Evolutionary conservation across 2,113 vertebrate species (phyloP), one percentile per base, ranked within the genome.

Genomic region (Erinaceus europaeus): DNA sequence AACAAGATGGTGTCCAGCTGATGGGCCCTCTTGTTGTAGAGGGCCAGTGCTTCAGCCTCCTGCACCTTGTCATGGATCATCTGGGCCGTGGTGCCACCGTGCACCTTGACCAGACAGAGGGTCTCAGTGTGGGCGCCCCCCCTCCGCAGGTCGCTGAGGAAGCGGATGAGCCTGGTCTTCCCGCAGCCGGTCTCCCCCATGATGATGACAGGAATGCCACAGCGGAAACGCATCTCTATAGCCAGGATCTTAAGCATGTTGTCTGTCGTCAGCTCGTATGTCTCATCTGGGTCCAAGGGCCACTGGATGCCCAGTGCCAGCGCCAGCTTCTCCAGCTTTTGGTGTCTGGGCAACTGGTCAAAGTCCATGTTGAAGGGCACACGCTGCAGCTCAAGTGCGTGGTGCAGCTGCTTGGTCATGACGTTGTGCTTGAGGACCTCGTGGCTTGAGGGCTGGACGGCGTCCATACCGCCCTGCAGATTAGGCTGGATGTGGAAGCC

Each of bases 121-220:
- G 99, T 99, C 52, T 99, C 97, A 0, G 97, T 96, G 9, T 95
- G 23, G 0, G 91, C 36, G 9, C 73, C 92, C 73, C 93, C 89
- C 7, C 97, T 97, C 55, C 96, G 97, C 72, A 99, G 73, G 79
- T 98, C 97, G 82, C 98, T 99, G 36, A 99, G 96, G 79, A 98
- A 99, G 62, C 97, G 98, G 38, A 99, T 97, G 57, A 99, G 98
- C 53, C 99, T 97, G 0, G 99, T 99, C 80, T 99, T 99, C 25
- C 99, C 99, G 36, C 99, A 99, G 23, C 99, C 99, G 0, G 99
- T 99, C 94, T 99, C 99, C 32, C 99, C 99, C 99, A 99, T 99
- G 95, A 99, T 97, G 57, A 99, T 97, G 4, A 99, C 99, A 0
- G 99, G 99, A 73, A 99, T 99, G 84, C 98, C 97, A 77, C 99